Percentiles rank a stretch among this genome's conserved stretches.
phyloP scores from a whole-genome alignment of 2,888 invertebrate genomes.

The Papilio gigon region DNA sequence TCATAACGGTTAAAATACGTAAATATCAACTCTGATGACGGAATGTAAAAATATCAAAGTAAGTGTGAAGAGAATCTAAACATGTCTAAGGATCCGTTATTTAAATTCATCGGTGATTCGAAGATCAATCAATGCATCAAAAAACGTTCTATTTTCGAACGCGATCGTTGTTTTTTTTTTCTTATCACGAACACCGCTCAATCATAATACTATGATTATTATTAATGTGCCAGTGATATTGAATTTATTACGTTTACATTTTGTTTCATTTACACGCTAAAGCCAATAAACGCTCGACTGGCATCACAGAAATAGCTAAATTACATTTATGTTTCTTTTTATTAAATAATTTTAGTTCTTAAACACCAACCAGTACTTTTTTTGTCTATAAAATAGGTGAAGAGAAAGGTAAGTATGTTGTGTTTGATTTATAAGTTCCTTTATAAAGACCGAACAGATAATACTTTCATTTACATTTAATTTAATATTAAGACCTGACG shows the following conservation, averaged over 20 bases:
- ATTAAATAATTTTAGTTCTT: background rate
- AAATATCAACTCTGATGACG: background rate
- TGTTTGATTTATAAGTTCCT: background rate
- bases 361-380: no score
- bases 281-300: no score
- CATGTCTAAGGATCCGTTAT: background rate
- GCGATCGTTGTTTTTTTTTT: slow-evolving; percentile 5
- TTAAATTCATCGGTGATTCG: background rate
- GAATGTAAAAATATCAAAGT: background rate
- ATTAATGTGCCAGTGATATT: slow-evolving; percentile 16
- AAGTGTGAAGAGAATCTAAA: background rate
- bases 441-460: background rate
- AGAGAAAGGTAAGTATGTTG: background rate
- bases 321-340: no score
- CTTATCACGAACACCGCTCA: background rate
- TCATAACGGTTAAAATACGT: background rate
- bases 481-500: slow-evolving; percentile 14
- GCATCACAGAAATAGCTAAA: no score
- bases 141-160: background rate
- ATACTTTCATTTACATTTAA: background rate
- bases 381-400: background rate
- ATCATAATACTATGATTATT: background rate
- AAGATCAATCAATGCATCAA: background rate
- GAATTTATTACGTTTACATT: slow-evolving; percentile 7
- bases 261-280: background rate